Conservation (phyloP, 2,797 vertebrate genomes). For the Sebastes taczanowskii region DNA sequence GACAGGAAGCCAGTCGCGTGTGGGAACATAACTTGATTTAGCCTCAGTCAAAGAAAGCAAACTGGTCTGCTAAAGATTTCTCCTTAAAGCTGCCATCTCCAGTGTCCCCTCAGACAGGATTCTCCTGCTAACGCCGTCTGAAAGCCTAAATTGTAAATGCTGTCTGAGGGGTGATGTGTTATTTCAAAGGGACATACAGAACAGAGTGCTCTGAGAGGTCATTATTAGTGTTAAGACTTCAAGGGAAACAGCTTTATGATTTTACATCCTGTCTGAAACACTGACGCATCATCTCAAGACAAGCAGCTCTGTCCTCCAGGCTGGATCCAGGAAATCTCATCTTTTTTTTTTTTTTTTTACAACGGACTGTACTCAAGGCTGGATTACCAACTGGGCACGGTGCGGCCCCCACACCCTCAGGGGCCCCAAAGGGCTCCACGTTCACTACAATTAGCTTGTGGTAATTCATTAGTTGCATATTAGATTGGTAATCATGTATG, state of each 20-base stretch:
- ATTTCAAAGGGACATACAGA: conserved; percentile 32
- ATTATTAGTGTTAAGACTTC: not conserved
- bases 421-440: not conserved
- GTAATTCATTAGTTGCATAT: not conserved
- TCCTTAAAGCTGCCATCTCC: not conserved
- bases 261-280: not conserved
- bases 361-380: not conserved
- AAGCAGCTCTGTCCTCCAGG: not conserved
- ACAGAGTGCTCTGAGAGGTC: conserved; percentile 29
- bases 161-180: not conserved
- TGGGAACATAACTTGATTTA: not conserved
- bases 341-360: not conserved
- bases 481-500: not conserved
- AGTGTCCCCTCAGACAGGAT: not conserved
- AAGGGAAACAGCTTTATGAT: conserved; percentile 36
- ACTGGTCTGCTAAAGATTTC: not conserved
- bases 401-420: not conserved
- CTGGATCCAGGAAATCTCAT: not conserved
- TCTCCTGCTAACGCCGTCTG: not conserved
- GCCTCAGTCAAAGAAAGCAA: not conserved
- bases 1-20: not conserved
- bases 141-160: conserved; percentile 15
- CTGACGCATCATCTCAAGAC: not conserved
- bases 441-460: not conserved
- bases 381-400: not conserved